Percentiles rank a stretch among this genome's conserved stretches.
These are phyloP conservation scores for Sycobia sp. DNA, from an alignment of 1,140 invertebrate species.

Conservation along the genomic window DNA sequence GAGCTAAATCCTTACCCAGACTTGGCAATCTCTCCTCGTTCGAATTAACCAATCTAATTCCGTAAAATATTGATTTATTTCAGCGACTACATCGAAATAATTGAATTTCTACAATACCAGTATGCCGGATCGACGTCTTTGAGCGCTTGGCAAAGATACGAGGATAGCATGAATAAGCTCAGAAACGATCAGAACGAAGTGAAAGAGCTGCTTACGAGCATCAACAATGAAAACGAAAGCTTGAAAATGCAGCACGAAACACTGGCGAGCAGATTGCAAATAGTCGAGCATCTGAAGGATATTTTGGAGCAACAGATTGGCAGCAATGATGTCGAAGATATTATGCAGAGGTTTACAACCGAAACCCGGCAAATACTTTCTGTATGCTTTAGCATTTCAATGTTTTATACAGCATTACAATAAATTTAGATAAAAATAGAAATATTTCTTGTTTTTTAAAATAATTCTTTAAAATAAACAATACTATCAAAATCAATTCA, in stretches of 20 bases:
- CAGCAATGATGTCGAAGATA: conserved; percentile 40
- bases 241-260: conserved; percentile 44
- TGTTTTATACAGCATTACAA: neutral
- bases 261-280: conserved; percentile 45
- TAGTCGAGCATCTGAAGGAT: conserved; percentile 52
- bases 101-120: conserved; percentile 49
- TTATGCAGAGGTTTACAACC: conserved; percentile 48
- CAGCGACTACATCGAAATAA: conserved; percentile 44
- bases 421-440: no score
- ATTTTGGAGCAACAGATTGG: conserved; percentile 54
- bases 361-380: conserved; percentile 45
- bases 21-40: no score
- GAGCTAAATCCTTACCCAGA: no score
- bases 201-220: conserved; percentile 45
- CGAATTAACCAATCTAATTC: no score
- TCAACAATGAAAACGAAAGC: conserved; percentile 40
- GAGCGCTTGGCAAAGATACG: conserved; percentile 46
- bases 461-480: neutral
- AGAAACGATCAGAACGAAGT: conserved; percentile 44
- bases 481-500: neutral
- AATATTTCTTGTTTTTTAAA: neutral
- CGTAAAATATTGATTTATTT: no score
- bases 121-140: conserved; percentile 50
- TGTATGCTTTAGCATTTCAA: no score
- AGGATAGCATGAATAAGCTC: conserved; percentile 39